phyloP scores from a whole-genome alignment of 2,888 invertebrate genomes.

The Gymnoscelis rufifasciata region DNA sequence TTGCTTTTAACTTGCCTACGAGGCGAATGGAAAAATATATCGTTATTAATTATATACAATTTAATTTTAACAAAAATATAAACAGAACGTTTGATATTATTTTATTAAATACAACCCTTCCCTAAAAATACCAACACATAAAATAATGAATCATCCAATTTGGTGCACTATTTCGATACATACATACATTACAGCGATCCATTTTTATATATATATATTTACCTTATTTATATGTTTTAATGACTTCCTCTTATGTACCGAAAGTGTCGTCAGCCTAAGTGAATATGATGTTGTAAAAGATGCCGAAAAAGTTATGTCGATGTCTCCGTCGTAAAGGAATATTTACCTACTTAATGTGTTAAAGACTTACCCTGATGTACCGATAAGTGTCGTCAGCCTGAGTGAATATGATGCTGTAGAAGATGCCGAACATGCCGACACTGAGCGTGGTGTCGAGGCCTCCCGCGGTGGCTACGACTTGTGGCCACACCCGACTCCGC shows the following conservation, averaged over 20 bases:
- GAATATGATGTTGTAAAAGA: constrained; percentile 56
- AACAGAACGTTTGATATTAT: too few relatives aligned
- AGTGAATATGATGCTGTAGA: constrained; percentile 55
- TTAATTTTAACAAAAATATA: too few relatives aligned
- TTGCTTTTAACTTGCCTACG: too few relatives aligned
- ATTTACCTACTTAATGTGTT: too few relatives aligned
- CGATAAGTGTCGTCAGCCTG: constrained; percentile 48
- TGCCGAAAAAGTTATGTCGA: constrained; percentile 62
- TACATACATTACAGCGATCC: too few relatives aligned
- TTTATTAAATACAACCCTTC: too few relatives aligned
- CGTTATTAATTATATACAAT: too few relatives aligned
- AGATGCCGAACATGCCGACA: constrained; percentile 63
- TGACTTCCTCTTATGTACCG: constrained; percentile 53
- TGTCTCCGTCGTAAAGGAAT: constrained; percentile 59
- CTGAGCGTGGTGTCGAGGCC: constrained; percentile 65
- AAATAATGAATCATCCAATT: too few relatives aligned
- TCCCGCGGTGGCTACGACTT: constrained; percentile 60
- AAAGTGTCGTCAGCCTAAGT: constrained; percentile 44
- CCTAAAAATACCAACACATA: too few relatives aligned
- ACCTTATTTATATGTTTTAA: background rate
- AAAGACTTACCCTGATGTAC: constrained; percentile 50
- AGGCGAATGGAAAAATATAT: too few relatives aligned
- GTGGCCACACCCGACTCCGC: constrained; percentile 55
- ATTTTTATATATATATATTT: too few relatives aligned
- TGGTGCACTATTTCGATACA: too few relatives aligned